Conservation (phyloP, 2,888 invertebrate species). For the Stomorhina lunata region DNA sequence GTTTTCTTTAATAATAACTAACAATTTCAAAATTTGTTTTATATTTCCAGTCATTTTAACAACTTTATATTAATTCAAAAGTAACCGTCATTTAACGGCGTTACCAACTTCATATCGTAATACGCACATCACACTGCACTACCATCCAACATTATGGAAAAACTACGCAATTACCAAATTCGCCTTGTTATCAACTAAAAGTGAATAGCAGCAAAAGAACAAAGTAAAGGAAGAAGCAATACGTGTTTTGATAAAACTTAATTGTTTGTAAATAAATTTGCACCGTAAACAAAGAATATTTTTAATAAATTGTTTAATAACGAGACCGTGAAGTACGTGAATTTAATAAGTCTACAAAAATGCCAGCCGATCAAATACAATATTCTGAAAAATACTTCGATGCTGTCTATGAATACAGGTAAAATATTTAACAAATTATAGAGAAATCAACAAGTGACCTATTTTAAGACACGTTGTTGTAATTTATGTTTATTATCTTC, state of each 20-base stretch:
- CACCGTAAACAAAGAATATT: conserved; percentile 10
- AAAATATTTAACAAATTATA: conserved; percentile 66
- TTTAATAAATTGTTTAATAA: neutral
- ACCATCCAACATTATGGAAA: neutral
- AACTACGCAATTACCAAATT: neutral
- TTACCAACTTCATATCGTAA: neutral
- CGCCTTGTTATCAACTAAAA: neutral
- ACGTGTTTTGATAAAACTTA: neutral
- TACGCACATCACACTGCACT: neutral
- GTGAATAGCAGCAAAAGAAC: neutral
- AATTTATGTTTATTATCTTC: neutral
- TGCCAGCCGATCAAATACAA: conserved; percentile 91
- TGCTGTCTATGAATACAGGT: conserved; percentile 94
- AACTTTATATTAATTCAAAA: neutral
- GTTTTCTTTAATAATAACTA: no score
- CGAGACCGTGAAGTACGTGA: neutral
- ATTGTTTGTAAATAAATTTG: conserved; percentile 51
- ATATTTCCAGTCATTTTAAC: no score
- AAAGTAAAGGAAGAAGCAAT: neutral
- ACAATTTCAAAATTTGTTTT: no score
- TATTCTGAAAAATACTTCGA: conserved; percentile 96
- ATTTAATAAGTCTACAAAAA: conserved; percentile 70
- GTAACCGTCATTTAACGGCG: neutral
- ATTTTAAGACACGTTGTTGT: neutral
- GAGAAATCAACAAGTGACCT: conserved; percentile 29